Base-by-base conservation (phyloP, 1,140 invertebrate genomes). In the Drosophila sp. region DNA sequence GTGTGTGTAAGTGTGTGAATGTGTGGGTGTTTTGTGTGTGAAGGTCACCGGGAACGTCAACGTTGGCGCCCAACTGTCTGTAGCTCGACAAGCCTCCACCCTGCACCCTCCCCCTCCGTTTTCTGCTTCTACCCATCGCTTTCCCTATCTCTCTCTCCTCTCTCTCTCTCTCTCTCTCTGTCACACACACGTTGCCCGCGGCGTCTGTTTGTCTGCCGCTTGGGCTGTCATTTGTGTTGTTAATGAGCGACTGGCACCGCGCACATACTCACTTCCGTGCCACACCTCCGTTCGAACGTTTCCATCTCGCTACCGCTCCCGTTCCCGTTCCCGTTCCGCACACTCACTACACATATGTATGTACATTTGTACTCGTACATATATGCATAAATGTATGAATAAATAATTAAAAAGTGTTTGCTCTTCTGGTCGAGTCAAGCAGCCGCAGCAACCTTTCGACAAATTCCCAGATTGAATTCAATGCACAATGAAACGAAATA, bases 381-480 rank as follows among this genome's bases (percentile, higher is more conserved):
- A 14, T 11, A 32, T 11, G 13, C 8, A 46, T 25, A 46, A 11
- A 18, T n/a, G 4, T 53, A 36, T 69, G 50, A 62, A 73, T 73
- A 73, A 73, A 73, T 73, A 69, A 73, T 73, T 69, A 73, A 62
- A 73, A 67, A 69, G 40, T 73, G 56, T 73, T 73, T 73, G 64
- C 56, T 69, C 57, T 57, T 54, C 48, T 72, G 63, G 70, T 45
- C 53, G 38, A 36, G 45, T 34, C 61, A 56, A 73, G 64, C 71
- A 67, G 32, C 61, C 53, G 58, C 45, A 46, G 43, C 25, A 40
- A 38, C 32, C 53, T 43, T 27, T n/a, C 9, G 11, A 34, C 25
- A 25, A 45, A 13, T 21, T 13, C 41, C 41, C 16, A 59, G 69
- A 62, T 56, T 69, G 29, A 48, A 62, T 41, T 45, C 29, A 48